These are phyloP conservation scores for Crocodylus rhombifer DNA, from an alignment of 2,797 vertebrate species.

Conservation along the genomic window DNA sequence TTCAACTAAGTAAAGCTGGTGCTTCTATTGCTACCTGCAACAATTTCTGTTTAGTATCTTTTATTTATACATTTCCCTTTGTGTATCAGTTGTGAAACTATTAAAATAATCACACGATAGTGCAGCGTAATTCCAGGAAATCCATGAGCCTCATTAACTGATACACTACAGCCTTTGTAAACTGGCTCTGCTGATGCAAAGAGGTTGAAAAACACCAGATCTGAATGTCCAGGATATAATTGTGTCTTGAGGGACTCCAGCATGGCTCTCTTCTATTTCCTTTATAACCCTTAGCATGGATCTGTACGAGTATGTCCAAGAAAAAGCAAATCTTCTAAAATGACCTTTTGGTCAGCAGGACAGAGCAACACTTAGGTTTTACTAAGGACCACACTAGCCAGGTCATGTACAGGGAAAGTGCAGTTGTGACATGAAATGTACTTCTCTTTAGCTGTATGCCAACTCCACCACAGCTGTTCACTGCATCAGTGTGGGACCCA, in stretches of 20 bases:
- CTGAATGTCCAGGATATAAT: neutral
- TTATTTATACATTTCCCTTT: neutral
- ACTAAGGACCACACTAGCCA: neutral
- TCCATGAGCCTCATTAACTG: neutral
- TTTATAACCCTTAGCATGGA: neutral
- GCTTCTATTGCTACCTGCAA: neutral
- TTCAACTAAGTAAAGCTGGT: slow-evolving; percentile 38
- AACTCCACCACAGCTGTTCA: too few relatives aligned
- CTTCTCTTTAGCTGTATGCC: too few relatives aligned
- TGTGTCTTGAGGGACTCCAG: neutral
- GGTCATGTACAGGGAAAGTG: neutral
- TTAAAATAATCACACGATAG: neutral
- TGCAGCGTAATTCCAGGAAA: neutral
- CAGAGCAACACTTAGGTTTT: neutral
- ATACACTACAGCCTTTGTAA: neutral
- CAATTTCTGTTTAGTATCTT: neutral
- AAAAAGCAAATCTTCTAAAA: neutral
- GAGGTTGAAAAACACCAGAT: neutral
- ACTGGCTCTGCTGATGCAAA: neutral
- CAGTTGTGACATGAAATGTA: neutral
- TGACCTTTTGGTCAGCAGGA: neutral
- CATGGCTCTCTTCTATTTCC: neutral
- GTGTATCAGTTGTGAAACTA: neutral
- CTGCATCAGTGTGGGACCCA: too few relatives aligned
- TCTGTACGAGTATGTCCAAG: neutral